Evolutionary conservation across 2,888 invertebrate species (phyloP), one percentile per base, ranked within the genome.

Genomic region (Lepidocyrtoides sp.): DNA sequence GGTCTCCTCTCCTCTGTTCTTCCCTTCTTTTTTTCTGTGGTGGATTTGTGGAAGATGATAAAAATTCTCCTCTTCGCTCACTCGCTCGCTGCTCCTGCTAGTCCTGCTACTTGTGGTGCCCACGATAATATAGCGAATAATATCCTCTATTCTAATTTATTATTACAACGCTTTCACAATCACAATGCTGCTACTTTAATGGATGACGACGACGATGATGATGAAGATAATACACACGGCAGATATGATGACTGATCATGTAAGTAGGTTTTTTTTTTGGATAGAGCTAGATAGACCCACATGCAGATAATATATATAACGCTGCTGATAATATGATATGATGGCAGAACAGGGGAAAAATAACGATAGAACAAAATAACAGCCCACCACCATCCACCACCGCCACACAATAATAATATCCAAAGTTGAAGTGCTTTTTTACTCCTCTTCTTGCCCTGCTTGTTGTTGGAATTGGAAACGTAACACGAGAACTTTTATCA

Each of bases 131-230:
- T 60, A 12, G 10, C 20, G 20, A 54, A 54, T 10, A 60, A 57
- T 57, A 57, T 57, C 57, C 57, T 63, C 7, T 60, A 12, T 66
- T 72, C 72, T 72, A 72, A 72, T 72, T 72, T 72, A 72, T 72
- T 72, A 26, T 72, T 44, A 23, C n/a, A n/a, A n/a, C 72, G 72
- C 72, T 72, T 72, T 72, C 72, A 72, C 72, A 72, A 72, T 72
- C 72, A 66, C 66, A 23, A 60, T 26, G 14, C n/a, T n/a, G n/a
- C 20, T 36, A 63, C 63, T 69, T 69, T 20, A 69, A 69, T 69
- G 69, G 36, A 69, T 69, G 23, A 69, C 14, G 36, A 36, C 1
- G 8, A 26, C 60, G 26, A 14, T 63, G 29, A 23, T 60, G 23
- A 2, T 57, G 20, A 60, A 17, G 60, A 60, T 60, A 60, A 60